Evolutionary conservation across 2,113 vertebrate species (phyloP), one percentile per base, ranked within the genome.

Genomic region (Ornithorhynchus anatinus): DNA sequence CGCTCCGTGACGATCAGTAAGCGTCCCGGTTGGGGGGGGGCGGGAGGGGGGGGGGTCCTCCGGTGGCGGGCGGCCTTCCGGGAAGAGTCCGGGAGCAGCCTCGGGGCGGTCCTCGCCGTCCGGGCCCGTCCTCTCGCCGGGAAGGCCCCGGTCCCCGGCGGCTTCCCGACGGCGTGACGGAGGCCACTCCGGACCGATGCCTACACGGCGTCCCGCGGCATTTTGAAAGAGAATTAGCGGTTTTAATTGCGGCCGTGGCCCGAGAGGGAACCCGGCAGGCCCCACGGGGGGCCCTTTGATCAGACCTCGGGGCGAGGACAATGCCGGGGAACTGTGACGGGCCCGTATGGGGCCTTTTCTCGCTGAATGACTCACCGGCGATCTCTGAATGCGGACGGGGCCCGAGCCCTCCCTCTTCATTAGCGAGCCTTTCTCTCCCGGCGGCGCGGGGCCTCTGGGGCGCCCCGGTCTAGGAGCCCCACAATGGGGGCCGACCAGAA

Each of bases 221-320:
- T 94, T 94, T 95, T 95, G 94, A 95, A 95, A 94, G 94, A 94
- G 94, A 95, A 94, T 95, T 95, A 95, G 93, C 91, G 93, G 92
- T 94, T 95, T 95, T 95, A 95, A 95, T 95, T 95, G 94, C 93
- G 93, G 93, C 92, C 93, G 92, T 94, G 25, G 84, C 90, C 90
- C 94, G 93, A 95, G 94, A 95, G 91, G 92, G 91, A 94, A 93
- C 93, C 94, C 93, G 89, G 92, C 89, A 92, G 92, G 94, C 92
- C 91, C 93, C 79, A 77, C 89, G 81, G 93, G 93, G 91, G 92
- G 90, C 91, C 83, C 83, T 88, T 85, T 88, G 86, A 88, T 88
- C 86, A 93, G 92, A 86, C 91, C 89, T 93, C 93, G 94, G 91
- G 77, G 91, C 93, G 90, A 94, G 92, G 80, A 95, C 93, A 95